A percentile compares a stretch with the other conserved stretches of the same genome.
Evolutionary conservation across 2,888 invertebrate species (phyloP).

Genomic region (Ophion costatus): DNA sequence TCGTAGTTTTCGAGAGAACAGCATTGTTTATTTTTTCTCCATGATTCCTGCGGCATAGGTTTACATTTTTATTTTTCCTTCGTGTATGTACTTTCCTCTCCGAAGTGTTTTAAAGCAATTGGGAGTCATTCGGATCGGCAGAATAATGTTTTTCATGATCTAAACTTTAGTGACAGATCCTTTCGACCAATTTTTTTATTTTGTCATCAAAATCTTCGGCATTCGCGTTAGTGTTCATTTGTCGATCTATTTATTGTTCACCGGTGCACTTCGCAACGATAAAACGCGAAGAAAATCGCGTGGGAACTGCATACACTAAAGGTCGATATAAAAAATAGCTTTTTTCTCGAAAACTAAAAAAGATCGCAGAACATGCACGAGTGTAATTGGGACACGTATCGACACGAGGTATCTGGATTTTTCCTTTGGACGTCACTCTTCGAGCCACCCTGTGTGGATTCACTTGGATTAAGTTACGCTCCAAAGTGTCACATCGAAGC

Average conservation of each 20-base stretch:
- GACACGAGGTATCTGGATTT: not conserved
- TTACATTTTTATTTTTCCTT: not conserved
- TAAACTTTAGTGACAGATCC: not conserved
- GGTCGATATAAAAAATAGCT: not conserved
- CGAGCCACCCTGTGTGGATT: not conserved
- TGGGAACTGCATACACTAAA: not conserved
- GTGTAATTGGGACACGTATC: not conserved
- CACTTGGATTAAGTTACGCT: not conserved
- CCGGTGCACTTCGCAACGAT: not conserved
- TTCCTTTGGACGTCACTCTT: not conserved
- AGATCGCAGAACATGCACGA: too few relatives aligned
- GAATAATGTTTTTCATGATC: not conserved
- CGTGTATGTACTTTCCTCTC: not conserved
- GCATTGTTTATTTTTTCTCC: not conserved
- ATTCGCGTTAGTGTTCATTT: not conserved
- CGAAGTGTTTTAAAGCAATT: not conserved
- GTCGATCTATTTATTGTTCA: not conserved
- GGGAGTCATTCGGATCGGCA: not conserved
- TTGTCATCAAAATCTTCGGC: not conserved
- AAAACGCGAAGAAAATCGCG: not conserved
- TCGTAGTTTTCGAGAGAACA: too few relatives aligned
- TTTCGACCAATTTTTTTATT: not conserved
- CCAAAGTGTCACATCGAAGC: slow-evolving; percentile 46
- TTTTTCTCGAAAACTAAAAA: not conserved
- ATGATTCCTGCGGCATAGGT: not conserved